Conservation (phyloP, 2,888 invertebrate genomes). For the Octonoba sinensis region DNA sequence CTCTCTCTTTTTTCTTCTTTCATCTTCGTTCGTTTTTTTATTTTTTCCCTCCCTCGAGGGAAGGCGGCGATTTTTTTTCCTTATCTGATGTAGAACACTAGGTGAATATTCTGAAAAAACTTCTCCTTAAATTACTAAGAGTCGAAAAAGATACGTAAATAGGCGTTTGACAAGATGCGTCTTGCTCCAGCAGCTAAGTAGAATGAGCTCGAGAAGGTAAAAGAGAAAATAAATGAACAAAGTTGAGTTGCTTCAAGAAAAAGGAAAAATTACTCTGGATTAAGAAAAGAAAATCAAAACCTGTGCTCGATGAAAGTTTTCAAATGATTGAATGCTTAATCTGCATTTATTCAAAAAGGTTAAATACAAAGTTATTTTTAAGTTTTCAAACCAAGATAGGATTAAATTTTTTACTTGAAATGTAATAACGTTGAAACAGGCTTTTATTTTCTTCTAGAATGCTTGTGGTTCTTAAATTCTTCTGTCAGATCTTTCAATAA, state of each 20-base stretch:
- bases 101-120: slow-evolving; percentile 27
- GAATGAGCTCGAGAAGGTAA: slow-evolving; percentile 13
- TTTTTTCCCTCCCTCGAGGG: slow-evolving; percentile 13
- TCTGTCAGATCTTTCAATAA: too few relatives aligned
- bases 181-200: slow-evolving; percentile 42
- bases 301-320: neutral
- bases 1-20: too few relatives aligned
- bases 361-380: too few relatives aligned
- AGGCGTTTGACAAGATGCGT: slow-evolving; percentile 56
- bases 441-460: too few relatives aligned
- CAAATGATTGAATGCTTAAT: too few relatives aligned
- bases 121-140: slow-evolving; percentile 16
- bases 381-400: too few relatives aligned
- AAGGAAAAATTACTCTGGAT: neutral
- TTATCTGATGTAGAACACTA: slow-evolving; percentile 29
- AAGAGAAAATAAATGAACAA: neutral
- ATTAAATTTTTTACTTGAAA: too few relatives aligned
- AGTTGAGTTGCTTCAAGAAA: slow-evolving; percentile 2
- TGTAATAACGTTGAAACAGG: too few relatives aligned
- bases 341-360: too few relatives aligned
- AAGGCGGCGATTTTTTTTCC: slow-evolving; percentile 1
- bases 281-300: neutral
- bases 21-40: too few relatives aligned
- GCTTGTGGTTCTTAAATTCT: too few relatives aligned
- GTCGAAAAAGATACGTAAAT: slow-evolving; percentile 26